Percentiles rank a stretch among this genome's conserved stretches.
Conservation (phyloP, 2,113 vertebrate genomes). For the Pterocles orientalis region DNA sequence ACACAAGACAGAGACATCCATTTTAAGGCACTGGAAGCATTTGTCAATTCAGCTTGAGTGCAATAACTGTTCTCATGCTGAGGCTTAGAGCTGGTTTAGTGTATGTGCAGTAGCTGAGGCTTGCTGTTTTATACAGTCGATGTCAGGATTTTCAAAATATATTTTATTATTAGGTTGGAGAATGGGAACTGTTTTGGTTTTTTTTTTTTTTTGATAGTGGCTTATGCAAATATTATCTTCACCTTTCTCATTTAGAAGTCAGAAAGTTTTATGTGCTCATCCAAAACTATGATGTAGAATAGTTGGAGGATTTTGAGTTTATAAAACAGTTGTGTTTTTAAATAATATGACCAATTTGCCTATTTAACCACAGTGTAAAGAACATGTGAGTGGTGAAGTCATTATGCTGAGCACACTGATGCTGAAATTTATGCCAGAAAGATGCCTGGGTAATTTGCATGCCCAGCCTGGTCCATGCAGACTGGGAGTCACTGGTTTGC, state of each 20-base stretch:
- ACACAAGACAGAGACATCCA: not conserved
- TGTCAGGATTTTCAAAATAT: not conserved
- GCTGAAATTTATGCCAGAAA: not conserved
- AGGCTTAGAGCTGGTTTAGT: not conserved
- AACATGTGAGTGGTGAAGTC: not conserved
- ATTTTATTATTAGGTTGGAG: not conserved
- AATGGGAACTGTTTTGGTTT: not conserved
- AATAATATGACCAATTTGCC: not conserved
- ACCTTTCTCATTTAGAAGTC: not conserved
- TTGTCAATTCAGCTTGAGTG: not conserved
- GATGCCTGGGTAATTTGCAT: not conserved
- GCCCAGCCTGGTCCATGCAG: rapidly evolving
- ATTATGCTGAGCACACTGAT: not conserved
- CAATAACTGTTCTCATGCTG: not conserved
- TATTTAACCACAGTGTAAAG: not conserved
- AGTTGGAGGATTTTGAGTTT: not conserved
- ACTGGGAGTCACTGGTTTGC: not conserved
- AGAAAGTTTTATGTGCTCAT: not conserved
- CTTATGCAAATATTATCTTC: not conserved
- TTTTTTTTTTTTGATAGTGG: not conserved
- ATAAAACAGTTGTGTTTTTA: not conserved
- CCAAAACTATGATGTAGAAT: not conserved
- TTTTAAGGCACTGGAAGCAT: not conserved
- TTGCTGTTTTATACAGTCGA: not conserved
- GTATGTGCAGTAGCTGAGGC: not conserved